Conservation (phyloP, 2,113 vertebrate species). For the Lepidothrix coronata region DNA sequence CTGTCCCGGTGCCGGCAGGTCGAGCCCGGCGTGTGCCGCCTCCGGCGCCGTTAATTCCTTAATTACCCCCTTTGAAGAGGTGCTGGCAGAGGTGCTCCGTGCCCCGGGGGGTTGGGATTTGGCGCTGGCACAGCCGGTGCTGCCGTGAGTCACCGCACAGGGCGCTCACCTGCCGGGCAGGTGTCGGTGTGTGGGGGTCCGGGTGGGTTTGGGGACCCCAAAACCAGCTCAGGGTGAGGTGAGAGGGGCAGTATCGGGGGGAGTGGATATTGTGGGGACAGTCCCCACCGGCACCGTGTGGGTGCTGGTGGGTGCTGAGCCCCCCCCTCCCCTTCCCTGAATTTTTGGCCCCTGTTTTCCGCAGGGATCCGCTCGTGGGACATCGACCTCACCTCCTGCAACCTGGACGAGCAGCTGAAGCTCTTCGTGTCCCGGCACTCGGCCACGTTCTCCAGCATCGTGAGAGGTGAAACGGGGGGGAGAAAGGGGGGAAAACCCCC, state of each 20-base stretch:
- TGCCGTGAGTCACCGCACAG: neutral
- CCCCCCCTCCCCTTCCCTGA: fast-evolving
- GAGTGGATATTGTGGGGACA: neutral
- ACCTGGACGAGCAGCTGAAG: constrained; percentile 91
- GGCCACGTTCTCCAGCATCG: constrained; percentile 85
- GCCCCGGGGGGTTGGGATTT: neutral
- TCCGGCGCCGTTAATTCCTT: neutral
- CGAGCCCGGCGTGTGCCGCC: neutral
- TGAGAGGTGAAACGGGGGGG: constrained; percentile 74
- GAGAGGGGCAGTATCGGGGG: fast-evolving
- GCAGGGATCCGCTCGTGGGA: constrained; percentile 82
- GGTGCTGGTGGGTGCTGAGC: neutral
- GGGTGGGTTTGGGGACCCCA: neutral
- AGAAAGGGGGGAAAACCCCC: no score
- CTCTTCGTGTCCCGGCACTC: constrained; percentile 92
- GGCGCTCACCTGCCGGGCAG: neutral
- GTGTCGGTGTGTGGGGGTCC: fast-evolving
- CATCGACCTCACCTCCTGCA: constrained; percentile 76
- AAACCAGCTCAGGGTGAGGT: neutral
- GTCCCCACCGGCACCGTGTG: fast-evolving
- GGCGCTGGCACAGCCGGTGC: neutral
- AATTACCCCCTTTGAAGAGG: neutral
- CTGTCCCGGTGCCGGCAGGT: neutral
- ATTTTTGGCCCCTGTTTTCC: fast-evolving
- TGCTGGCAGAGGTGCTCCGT: neutral